A percentile compares a stretch with the other conserved stretches of the same genome.
phyloP scores from a whole-genome alignment of 2,888 invertebrate species.

The Cheilosia grossa region DNA sequence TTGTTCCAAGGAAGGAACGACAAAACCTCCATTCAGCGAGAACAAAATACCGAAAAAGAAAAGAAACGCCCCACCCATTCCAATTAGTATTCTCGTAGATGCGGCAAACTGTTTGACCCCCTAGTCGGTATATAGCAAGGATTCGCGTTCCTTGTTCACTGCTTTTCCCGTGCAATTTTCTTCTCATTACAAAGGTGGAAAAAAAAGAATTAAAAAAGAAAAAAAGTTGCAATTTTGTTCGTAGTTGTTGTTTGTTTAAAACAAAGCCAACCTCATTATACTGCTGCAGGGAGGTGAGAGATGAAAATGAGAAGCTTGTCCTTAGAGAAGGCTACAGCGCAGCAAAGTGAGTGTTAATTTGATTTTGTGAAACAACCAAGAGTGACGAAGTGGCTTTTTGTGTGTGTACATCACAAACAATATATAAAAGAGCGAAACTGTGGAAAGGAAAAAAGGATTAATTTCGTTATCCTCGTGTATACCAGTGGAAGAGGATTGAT shows the following conservation, averaged over 20 bases:
- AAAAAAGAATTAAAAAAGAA: background rate
- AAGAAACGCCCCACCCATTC: slow-evolving; percentile 71
- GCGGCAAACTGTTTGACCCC: slow-evolving; percentile 56
- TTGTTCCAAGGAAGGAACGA: background rate
- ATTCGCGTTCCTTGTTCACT: slow-evolving; percentile 38
- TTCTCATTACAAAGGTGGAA: slow-evolving; percentile 28
- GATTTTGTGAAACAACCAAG: slow-evolving; percentile 54
- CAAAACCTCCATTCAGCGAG: slow-evolving; percentile 2
- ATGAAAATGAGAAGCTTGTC: slow-evolving; percentile 43
- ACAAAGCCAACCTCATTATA: slow-evolving; percentile 69
- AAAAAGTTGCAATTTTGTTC: slow-evolving; percentile 11
- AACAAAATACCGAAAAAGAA: slow-evolving; percentile 21
- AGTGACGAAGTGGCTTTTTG: slow-evolving; percentile 41
- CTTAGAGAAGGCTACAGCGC: slow-evolving; percentile 42
- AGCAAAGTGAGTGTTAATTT: slow-evolving; percentile 68
- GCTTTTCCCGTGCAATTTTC: slow-evolving; percentile 43
- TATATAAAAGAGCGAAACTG: slow-evolving; percentile 12
- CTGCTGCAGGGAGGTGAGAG: slow-evolving; percentile 33
- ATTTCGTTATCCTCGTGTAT: slow-evolving; percentile 26
- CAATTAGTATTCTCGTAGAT: slow-evolving; percentile 63
- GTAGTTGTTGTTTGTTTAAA: slow-evolving; percentile 17
- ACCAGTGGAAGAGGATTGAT: slow-evolving; percentile 33
- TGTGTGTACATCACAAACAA: slow-evolving; percentile 59
- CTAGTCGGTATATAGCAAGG: slow-evolving; percentile 50
- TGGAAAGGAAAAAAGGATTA: slow-evolving; percentile 53